Base-by-base conservation (phyloP, 2,797 vertebrate genomes). In the Threskiornis aethiopicus region DNA sequence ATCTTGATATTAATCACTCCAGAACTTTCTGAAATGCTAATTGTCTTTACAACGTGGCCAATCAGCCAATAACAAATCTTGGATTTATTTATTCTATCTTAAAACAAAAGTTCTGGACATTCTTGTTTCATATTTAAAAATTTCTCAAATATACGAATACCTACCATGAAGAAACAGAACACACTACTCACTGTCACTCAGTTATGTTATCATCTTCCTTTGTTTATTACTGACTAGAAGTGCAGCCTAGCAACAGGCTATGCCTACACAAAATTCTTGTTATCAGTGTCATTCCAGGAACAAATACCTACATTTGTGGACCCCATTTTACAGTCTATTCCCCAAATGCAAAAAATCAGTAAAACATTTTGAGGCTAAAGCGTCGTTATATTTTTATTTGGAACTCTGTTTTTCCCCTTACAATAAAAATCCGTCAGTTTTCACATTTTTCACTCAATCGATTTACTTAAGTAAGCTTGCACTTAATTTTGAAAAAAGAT, bases 231-330 rank as follows among this genome's bases (percentile, higher is more conserved):
- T 72, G 66, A 93, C 81, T 95, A 76, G 55, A 91, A 82, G 21
- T 76, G 93, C 90, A 90, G 64, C 89, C 89, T 93, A 95, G 93
- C 95, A 97, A 96, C 95, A 80, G 37, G 77, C 77, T 64, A n/a
- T 61, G 80, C 84, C 91, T 87, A 87, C 90, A 83, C 64, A 66
- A 62, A 94, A 85, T 86, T 88, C 76, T 67, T 47, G 55, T 83
- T 94, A 85, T 69, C 79, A 61, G 4, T n/a, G 52, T 62, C 83
- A 95, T 58, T 59, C 77, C 72, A 87, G 46, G 73, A 78, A 92
- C 82, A 90, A 94, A 72, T 12, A 69, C 14, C 29, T 78, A 58
- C n/a, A 88, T 67, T 62, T 85, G 65, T 70, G 84, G 66, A 47
- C 9, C 21, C 25, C 39, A 62, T 75, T 92, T 67, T 66, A 64